Percentiles rank a stretch among this genome's conserved stretches.
These are phyloP conservation scores for Anableps anableps DNA, from an alignment of 2,797 vertebrate species.

Conservation along the genomic window DNA sequence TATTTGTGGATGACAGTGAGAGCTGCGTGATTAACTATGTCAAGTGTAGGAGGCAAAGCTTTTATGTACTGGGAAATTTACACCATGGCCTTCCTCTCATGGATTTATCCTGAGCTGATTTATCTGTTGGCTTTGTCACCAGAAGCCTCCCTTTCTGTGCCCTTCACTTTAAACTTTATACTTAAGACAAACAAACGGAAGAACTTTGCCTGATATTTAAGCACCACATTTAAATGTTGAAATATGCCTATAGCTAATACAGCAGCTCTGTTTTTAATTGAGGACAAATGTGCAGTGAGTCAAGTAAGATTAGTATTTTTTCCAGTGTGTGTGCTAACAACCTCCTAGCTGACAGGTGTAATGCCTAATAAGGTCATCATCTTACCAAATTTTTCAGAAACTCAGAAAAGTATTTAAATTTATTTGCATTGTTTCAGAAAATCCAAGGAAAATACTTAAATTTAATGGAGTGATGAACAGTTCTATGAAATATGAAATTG, in stretches of 20 bases:
- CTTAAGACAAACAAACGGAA: slow-evolving; percentile 14
- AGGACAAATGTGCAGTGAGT: not conserved
- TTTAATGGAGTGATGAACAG: not conserved
- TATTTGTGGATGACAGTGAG: slow-evolving; percentile 65
- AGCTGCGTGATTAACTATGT: slow-evolving; percentile 65
- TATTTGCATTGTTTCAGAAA: not conserved
- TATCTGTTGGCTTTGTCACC: slow-evolving; percentile 50
- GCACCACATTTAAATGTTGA: not conserved
- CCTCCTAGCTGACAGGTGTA: not conserved
- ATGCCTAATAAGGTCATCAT: not conserved
- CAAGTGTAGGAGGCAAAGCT: slow-evolving; percentile 65
- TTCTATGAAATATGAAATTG: not conserved
- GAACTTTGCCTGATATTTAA: not conserved
- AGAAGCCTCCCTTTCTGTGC: slow-evolving; percentile 19
- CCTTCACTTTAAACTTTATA: slow-evolving; percentile 39
- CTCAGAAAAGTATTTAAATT: not conserved
- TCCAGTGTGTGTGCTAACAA: not conserved
- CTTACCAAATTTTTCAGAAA: not conserved
- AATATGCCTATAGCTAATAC: not conserved
- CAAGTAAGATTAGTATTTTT: not conserved
- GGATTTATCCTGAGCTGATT: slow-evolving; percentile 45
- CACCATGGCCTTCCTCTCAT: slow-evolving; percentile 39
- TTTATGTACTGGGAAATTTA: slow-evolving; percentile 54
- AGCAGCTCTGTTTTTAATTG: slow-evolving; percentile 1
- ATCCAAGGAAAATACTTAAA: not conserved